Evolutionary conservation across 2,113 vertebrate species (phyloP).

Genomic region (Lipotes vexillifer): DNA sequence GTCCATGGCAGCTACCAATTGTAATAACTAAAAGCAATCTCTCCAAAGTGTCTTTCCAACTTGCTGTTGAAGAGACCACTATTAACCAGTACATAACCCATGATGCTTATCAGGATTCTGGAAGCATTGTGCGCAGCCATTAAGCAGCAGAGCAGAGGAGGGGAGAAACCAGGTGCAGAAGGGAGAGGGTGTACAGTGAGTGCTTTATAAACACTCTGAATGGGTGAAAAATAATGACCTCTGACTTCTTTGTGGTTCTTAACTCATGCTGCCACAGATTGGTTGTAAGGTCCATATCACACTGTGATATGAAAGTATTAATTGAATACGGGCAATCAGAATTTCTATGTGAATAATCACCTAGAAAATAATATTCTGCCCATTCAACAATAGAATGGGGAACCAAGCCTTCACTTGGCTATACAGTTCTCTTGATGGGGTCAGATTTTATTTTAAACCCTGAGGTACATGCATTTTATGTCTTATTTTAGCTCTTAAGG

Average conservation of each 20-base stretch:
- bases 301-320: constrained; percentile 51
- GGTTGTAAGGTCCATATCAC: constrained; percentile 26
- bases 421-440: constrained; percentile 8
- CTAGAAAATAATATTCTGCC: constrained; percentile 45
- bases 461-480: not conserved
- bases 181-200: not conserved
- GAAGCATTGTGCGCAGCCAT: not conserved
- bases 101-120: constrained; percentile 28
- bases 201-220: constrained; percentile 22
- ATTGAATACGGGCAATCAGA: constrained; percentile 45
- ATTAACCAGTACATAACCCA: not conserved
- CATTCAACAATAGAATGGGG: not conserved
- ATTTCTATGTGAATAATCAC: constrained; percentile 61
- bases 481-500: constrained; percentile 45
- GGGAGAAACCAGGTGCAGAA: not conserved
- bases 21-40: not conserved
- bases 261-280: constrained; percentile 47
- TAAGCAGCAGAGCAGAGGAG: not conserved
- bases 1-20: not conserved
- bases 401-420: not conserved
- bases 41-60: not conserved
- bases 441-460: constrained; percentile 23
- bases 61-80: not conserved
- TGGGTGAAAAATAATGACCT: constrained; percentile 30
- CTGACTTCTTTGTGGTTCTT: constrained; percentile 52